Evolutionary conservation across 1,140 invertebrate species (phyloP).

Genomic region (Trichonephila clavata): DNA sequence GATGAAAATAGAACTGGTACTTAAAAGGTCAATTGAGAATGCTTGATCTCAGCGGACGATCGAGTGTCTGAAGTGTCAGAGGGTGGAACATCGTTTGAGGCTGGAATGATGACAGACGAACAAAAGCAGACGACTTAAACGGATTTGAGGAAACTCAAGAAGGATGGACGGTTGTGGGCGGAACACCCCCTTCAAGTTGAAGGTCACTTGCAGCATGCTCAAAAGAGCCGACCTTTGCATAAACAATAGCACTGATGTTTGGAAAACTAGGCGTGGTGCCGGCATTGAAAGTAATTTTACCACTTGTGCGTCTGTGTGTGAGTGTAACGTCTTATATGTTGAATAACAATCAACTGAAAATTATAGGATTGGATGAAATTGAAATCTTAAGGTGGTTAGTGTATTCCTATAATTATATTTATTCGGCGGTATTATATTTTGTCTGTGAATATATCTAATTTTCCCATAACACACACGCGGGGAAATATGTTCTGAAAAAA

Average conservation of each 20-base stretch:
- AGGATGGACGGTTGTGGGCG: constrained; percentile 28
- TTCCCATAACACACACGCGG: too few relatives aligned
- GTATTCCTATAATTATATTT: too few relatives aligned
- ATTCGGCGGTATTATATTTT: too few relatives aligned
- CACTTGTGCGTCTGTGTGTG: too few relatives aligned
- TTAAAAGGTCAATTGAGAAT: constrained; percentile 17
- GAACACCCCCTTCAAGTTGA: neutral
- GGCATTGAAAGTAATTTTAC: neutral
- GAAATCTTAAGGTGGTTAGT: too few relatives aligned
- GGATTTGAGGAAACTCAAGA: constrained; percentile 24
- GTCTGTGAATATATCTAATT: too few relatives aligned
- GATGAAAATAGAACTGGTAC: neutral
- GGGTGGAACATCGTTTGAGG: neutral
- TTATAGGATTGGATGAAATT: too few relatives aligned
- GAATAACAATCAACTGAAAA: too few relatives aligned
- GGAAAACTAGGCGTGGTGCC: neutral
- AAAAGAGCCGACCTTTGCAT: constrained; percentile 12
- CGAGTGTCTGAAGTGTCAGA: constrained; percentile 23
- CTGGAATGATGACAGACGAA: constrained; percentile 4
- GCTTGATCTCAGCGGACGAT: neutral
- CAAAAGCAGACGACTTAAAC: neutral
- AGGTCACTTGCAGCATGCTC: neutral
- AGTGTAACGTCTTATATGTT: too few relatives aligned
- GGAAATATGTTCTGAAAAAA: too few relatives aligned
- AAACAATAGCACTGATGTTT: neutral